Base-by-base conservation (phyloP, 2,888 invertebrate genomes). In the Drosophila gaucha region DNA sequence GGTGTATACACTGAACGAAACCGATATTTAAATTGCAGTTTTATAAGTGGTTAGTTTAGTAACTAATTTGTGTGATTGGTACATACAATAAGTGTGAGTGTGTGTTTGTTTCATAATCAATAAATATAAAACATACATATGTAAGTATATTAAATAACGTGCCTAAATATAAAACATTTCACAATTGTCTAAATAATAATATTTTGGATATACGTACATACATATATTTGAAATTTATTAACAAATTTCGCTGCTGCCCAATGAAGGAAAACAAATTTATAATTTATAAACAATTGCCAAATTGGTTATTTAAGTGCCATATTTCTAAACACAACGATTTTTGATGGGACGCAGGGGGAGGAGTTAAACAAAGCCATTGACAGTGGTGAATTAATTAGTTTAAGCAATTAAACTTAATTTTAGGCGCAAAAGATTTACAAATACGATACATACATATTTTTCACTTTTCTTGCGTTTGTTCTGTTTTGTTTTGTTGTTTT, bases 141-240 rank as follows among this genome's bases (percentile, higher is more conserved):
- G 64, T 71, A 75, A 65, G 73, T 74, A 74, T 73, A 73, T 73
- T 66, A 85, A 78, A 73, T 80, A 85, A 86, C 83, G 75, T 83
- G 82, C 78, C 80, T 86, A 87, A 86, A 65, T 72, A 71, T 85
- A 80, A 78, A 87, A 80, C 74, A 85, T 82, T 84, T 80, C 64
- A 69, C 75, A 75, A 78, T 85, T 85, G 52, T 68, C 87, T 85
- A 85, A 85, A 85, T 83, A 75, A 85, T 85, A 82, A 79, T 59
- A 65, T 76, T 78, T 54, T 62, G 65, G 67, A 51, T 67, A 60
- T 56, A 60, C 50, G 35, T 51, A 54, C 52, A 38, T 57, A 50
- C 38, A 52, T 35, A 39, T 35, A 35, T 49, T 50, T 62, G 57
- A 74, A 74, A 64, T 72, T 75, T 65, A 72, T 75, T 54, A 67